Evolutionary conservation across 2,113 vertebrate species (phyloP).

Genomic region (Connochaetes taurinus): DNA sequence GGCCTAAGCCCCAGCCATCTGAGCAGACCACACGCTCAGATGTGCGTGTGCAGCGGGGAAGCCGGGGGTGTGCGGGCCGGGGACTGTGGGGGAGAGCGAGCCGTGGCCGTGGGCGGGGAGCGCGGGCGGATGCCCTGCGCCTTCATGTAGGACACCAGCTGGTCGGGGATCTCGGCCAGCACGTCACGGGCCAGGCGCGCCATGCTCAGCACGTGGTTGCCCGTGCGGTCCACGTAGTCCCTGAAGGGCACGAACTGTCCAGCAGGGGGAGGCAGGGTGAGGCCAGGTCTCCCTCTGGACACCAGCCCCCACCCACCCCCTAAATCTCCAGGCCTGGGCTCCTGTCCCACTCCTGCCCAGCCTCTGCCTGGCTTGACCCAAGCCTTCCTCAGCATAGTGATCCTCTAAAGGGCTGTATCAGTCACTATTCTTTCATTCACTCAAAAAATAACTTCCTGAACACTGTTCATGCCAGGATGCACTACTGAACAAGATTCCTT

Average conservation of each 20-base stretch:
- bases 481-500: not conserved
- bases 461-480: not conserved
- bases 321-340: not conserved
- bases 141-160: constrained; percentile 96
- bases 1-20: not conserved
- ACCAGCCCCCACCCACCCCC: too few relatives aligned
- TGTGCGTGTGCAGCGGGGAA: constrained; percentile 80
- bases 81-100: constrained; percentile 74
- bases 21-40: constrained; percentile 49
- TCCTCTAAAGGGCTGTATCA: not conserved
- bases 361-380: not conserved
- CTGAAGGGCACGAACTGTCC: constrained; percentile 92
- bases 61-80: constrained; percentile 82
- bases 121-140: constrained; percentile 66
- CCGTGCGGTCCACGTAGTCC: constrained; percentile 92
- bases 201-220: constrained; percentile 94
- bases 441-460: not conserved
- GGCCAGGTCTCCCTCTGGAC: not conserved
- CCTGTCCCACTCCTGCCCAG: not conserved
- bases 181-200: constrained; percentile 92
- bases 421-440: too few relatives aligned
- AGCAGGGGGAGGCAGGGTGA: not conserved
- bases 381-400: accelerated
- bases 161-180: constrained; percentile 93
- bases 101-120: not conserved